Evolutionary conservation across 2,888 invertebrate genomes (phyloP).

Genomic region (Mesochorus sp.): DNA sequence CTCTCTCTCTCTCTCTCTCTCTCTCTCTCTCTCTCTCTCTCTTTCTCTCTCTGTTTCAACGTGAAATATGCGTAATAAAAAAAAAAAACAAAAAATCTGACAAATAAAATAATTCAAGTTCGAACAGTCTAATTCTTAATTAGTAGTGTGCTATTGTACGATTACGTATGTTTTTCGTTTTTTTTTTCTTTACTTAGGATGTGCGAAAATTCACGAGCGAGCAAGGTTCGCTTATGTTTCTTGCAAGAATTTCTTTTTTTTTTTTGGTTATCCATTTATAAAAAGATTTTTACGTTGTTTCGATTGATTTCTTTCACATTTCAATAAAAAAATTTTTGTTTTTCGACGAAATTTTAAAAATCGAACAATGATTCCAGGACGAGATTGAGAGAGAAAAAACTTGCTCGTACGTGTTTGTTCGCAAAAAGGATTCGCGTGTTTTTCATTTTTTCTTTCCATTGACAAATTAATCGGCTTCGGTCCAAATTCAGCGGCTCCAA

Average conservation of each 20-base stretch:
- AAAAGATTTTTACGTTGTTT: too few species aligned
- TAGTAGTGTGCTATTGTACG: conserved; percentile 31
- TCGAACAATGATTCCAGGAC: conserved; percentile 29
- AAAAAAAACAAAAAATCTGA: conserved; percentile 25
- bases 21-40: background rate
- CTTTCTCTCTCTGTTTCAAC: background rate
- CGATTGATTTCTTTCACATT: background rate
- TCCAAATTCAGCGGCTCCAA: conserved; percentile 22
- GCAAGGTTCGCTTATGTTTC: conserved; percentile 8
- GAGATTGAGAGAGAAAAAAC: conserved; percentile 1
- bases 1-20: background rate
- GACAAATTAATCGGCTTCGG: conserved; percentile 18
- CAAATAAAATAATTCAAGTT: conserved; percentile 39
- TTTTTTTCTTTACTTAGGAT: conserved; percentile 39
- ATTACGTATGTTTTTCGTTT: conserved; percentile 35
- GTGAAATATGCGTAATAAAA: background rate
- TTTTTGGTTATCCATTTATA: too few species aligned
- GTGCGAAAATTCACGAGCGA: conserved; percentile 53
- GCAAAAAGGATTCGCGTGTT: conserved; percentile 52
- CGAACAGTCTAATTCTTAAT: conserved; percentile 39
- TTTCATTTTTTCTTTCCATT: conserved; percentile 21
- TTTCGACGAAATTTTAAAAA: conserved; percentile 28
- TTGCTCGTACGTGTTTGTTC: conserved; percentile 54
- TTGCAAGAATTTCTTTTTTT: background rate
- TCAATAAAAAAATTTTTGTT: background rate